Conservation (phyloP, 2,113 vertebrate genomes). For the Chroicocephalus ridibundus region DNA sequence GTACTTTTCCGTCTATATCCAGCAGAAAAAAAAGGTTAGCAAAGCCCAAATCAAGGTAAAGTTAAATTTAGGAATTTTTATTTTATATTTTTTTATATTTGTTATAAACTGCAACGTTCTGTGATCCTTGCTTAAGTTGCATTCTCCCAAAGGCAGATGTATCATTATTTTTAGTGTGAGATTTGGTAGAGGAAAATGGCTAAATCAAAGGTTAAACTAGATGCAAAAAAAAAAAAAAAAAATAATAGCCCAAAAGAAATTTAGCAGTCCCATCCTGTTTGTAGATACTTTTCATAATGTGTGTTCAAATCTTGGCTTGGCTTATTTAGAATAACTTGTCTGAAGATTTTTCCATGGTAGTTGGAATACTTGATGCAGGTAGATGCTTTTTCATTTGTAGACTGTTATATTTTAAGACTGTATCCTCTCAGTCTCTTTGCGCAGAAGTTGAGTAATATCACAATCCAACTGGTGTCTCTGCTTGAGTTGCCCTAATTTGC, state of each 20-base stretch:
- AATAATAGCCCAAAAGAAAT: not conserved
- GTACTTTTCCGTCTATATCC: not conserved
- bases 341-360: not conserved
- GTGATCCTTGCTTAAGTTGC: not conserved
- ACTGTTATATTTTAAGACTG: not conserved
- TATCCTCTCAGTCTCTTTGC: not conserved
- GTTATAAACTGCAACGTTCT: not conserved
- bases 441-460: not conserved
- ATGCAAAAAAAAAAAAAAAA: not conserved
- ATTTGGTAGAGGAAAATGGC: not conserved
- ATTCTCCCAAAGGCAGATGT: not conserved
- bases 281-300: not conserved
- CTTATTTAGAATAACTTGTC: not conserved
- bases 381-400: not conserved
- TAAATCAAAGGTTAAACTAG: not conserved
- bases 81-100: not conserved
- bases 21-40: not conserved
- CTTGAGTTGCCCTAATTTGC: conserved; percentile 11
- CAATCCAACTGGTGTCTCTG: not conserved
- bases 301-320: not conserved
- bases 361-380: not conserved
- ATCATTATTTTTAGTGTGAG: not conserved
- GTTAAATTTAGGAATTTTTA: not conserved
- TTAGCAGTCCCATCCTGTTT: not conserved
- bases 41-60: not conserved